phyloP scores from a whole-genome alignment of 2,113 vertebrate genomes.

The Salvelinus fontinalis region DNA sequence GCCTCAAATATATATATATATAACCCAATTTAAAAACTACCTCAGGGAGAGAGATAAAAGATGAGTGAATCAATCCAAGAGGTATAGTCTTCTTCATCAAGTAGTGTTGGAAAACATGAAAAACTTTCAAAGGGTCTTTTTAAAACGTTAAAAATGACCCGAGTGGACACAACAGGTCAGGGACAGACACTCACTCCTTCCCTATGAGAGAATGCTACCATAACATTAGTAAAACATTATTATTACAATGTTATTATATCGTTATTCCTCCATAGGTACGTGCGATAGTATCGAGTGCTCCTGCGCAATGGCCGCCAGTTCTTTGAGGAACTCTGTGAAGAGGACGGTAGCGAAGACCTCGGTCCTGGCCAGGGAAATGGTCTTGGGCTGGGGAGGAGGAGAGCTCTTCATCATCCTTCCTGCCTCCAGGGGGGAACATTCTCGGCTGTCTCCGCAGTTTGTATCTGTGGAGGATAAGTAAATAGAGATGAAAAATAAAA shows the following conservation, averaged over 20 bases:
- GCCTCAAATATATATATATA: not conserved
- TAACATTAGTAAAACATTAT: slow-evolving; percentile 1
- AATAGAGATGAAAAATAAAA: not conserved
- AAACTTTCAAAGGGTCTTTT: slow-evolving; percentile 49
- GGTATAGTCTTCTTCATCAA: slow-evolving; percentile 67
- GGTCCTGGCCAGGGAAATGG: slow-evolving; percentile 78
- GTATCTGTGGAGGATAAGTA: slow-evolving; percentile 10
- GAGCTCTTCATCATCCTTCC: slow-evolving; percentile 65
- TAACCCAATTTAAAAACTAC: slow-evolving; percentile 1
- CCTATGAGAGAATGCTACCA: no score
- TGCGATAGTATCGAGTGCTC: slow-evolving; percentile 92
- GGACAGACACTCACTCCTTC: not conserved
- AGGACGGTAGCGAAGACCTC: slow-evolving; percentile 88
- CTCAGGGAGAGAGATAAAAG: slow-evolving; percentile 28
- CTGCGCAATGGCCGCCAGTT: slow-evolving; percentile 92
- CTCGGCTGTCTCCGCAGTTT: slow-evolving; percentile 63
- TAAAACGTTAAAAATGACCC: slow-evolving; percentile 3
- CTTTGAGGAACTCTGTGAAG: slow-evolving; percentile 95
- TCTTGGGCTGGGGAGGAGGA: slow-evolving; percentile 70
- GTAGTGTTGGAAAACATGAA: slow-evolving; percentile 74
- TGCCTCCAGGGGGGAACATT: slow-evolving; percentile 57
- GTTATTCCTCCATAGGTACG: slow-evolving; percentile 80
- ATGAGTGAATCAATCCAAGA: slow-evolving; percentile 34
- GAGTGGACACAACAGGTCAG: not conserved
- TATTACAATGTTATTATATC: slow-evolving; percentile 12